Base-by-base conservation (phyloP, 2,113 vertebrate species). In the Urocynchramus pylzowi region DNA sequence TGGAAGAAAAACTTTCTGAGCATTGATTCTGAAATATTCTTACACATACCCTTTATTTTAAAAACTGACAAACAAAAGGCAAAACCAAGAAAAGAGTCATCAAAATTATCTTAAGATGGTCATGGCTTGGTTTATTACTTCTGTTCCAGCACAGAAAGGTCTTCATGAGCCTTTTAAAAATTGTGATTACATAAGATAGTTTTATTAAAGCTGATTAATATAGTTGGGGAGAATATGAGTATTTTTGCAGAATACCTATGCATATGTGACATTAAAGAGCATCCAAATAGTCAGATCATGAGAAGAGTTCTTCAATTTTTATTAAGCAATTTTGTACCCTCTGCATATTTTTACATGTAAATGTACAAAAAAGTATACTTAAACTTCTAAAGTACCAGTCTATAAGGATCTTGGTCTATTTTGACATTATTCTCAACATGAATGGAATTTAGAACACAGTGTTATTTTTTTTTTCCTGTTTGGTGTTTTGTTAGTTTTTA, bases 401-500 rank as follows among this genome's bases (percentile, higher is more conserved):
- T 81, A 0, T 42, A 69, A 42, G 11, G n/a, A 21, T 27, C 14
- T 90, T 59, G 10, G 1, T 68, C 4, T 54, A 11, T 73, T 86
- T 75, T 75, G 33, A 65, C 5, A 14, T 64, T 15, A 65, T 83
- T 75, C 28, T 89, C 10, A 60, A 45, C 26, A 42, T 14, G 56
- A 42, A 31, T n/a, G 20, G 23, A 45, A 39, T 52, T 24, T 8
- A 37, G 30, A 83, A 52, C 11, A 35, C 4, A 8, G 30, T 0
- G 0, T 57, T 11, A 11, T 1, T 21, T 56, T 44, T 31, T 42
- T 54, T 47, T 65, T n/a, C 13, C 33, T 12, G 10, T 50, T 84
- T 52, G 7, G 3, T n/a, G 6, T 41, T 60, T 47, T 60, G 8
- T 57, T 80, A 0, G 0, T n/a, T 45, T 60, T 52, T 13, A 9